Conservation (phyloP, 2,888 invertebrate species). For the Rhagonycha fulva region DNA sequence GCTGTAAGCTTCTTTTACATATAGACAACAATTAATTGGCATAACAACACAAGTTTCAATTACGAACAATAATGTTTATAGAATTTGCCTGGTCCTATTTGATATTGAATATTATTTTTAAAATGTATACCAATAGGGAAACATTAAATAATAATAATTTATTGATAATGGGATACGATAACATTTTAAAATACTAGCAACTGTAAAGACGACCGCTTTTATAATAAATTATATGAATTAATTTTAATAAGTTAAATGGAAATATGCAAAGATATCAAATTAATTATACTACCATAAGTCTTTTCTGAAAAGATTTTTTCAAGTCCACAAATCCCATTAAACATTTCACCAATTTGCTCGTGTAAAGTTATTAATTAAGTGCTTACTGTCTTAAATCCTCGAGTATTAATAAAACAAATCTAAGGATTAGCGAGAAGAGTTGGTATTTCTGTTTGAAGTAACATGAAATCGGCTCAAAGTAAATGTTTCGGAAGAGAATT, state of each 20-base stretch:
- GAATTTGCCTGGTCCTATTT: no score
- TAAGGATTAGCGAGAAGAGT: slow-evolving; percentile 36
- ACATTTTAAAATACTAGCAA: no score
- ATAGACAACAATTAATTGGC: no score
- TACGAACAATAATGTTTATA: no score
- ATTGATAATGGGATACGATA: no score
- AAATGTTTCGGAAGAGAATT: slow-evolving; percentile 45
- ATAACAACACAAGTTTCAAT: no score
- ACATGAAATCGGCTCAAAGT: slow-evolving; percentile 42
- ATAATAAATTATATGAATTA: neutral
- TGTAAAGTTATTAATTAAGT: slow-evolving; percentile 31
- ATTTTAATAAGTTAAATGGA: neutral
- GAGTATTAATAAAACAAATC: slow-evolving; percentile 36
- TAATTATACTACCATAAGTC: neutral
- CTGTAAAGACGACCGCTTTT: no score
- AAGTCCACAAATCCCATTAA: slow-evolving; percentile 14
- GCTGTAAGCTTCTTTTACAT: no score
- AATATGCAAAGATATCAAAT: neutral
- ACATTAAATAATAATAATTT: no score
- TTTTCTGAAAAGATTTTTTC: neutral
- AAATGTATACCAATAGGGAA: no score
- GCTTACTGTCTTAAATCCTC: slow-evolving; percentile 31
- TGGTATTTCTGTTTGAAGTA: slow-evolving; percentile 38
- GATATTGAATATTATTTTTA: no score
- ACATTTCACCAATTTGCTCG: slow-evolving; percentile 29